Percentiles rank a stretch among this genome's conserved stretches.
These are phyloP conservation scores for Taphrorychus bicolor DNA, from an alignment of 2,888 invertebrate species.

Conservation along the genomic window DNA sequence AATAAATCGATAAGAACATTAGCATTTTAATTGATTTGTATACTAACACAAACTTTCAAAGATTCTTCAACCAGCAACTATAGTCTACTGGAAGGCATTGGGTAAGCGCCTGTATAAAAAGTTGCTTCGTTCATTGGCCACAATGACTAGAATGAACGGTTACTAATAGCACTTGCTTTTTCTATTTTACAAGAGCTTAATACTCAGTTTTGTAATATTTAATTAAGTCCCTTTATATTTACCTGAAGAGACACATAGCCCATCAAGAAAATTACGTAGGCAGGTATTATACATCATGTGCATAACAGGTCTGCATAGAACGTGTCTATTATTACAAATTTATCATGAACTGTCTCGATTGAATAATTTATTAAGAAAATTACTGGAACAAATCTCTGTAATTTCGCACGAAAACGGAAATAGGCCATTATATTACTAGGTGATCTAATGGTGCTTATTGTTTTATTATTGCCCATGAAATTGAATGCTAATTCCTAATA, in stretches of 20 bases:
- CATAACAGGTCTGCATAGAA: conserved; percentile 15
- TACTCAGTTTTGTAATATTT: no score
- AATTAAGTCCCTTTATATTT: no score
- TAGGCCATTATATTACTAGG: not conserved
- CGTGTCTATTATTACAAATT: conserved; percentile 38
- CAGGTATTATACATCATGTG: not conserved
- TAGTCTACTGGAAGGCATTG: no score
- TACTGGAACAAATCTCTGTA: conserved; percentile 34
- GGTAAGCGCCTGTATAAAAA: no score
- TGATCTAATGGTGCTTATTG: not conserved
- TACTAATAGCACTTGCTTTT: no score
- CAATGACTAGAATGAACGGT: no score
- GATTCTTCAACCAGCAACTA: no score
- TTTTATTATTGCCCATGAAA: not conserved
- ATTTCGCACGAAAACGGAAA: conserved; percentile 38
- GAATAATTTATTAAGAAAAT: conserved; percentile 38
- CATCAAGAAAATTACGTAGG: conserved; percentile 13
- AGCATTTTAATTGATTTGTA: no score
- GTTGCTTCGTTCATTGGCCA: no score
- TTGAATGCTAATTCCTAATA: not conserved
- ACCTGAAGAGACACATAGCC: conserved; percentile 12
- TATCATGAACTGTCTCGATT: conserved; percentile 23
- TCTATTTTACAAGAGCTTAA: no score
- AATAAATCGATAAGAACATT: no score
- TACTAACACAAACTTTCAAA: no score